These are phyloP conservation scores for Manis pentadactyla DNA, from an alignment of 2,797 vertebrate genomes.

Conservation along the genomic window DNA sequence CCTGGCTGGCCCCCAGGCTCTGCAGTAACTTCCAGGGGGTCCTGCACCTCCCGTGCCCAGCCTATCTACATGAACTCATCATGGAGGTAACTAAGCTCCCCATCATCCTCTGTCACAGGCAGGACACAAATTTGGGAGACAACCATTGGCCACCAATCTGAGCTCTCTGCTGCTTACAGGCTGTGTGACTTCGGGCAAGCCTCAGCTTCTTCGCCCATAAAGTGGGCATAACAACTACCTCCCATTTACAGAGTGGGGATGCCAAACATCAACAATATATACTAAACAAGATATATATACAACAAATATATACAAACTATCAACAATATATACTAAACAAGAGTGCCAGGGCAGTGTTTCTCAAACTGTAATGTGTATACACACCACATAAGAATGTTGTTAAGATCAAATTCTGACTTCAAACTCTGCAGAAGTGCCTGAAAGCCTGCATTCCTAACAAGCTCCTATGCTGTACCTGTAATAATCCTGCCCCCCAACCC, in stretches of 20 bases:
- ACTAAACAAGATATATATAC: neutral
- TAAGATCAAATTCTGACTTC: neutral
- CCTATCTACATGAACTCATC: accelerated
- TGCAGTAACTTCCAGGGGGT: neutral
- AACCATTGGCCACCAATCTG: neutral
- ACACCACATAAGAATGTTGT: neutral
- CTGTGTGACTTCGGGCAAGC: neutral
- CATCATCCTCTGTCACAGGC: neutral
- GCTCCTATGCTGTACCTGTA: neutral
- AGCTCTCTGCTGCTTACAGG: neutral
- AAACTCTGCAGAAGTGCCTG: neutral
- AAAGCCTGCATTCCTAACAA: neutral
- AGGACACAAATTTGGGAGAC: neutral
- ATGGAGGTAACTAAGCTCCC: neutral
- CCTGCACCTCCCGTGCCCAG: neutral
- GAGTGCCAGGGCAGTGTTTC: neutral
- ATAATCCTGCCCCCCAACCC: neutral
- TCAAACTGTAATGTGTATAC: neutral
- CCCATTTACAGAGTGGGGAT: neutral
- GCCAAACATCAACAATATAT: neutral
- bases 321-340: neutral
- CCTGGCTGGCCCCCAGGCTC: neutral
- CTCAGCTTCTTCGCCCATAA: neutral
- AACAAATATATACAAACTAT: too few species aligned
- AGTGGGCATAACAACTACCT: neutral